These are phyloP conservation scores for Trialeurodes vaporariorum DNA, from an alignment of 1,140 invertebrate species.

Conservation along the genomic window DNA sequence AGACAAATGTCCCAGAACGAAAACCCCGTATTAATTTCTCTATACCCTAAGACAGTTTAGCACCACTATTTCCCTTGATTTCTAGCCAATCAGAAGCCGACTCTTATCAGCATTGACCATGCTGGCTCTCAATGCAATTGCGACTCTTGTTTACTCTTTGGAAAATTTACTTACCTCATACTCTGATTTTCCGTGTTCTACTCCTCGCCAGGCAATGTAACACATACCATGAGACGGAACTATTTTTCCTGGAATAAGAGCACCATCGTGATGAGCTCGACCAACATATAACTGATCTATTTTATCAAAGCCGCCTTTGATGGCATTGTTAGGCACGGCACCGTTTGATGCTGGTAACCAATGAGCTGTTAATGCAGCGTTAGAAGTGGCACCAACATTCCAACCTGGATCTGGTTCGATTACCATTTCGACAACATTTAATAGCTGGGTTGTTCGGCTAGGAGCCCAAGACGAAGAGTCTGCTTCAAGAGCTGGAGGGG, in stretches of 20 bases:
- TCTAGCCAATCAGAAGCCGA: too few relatives aligned
- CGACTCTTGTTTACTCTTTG: too few relatives aligned
- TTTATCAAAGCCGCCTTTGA: slow-evolving; percentile 56
- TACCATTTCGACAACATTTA: neutral
- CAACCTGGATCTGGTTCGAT: slow-evolving; percentile 14
- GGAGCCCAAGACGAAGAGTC: neutral
- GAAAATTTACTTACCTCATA: slow-evolving; percentile 63
- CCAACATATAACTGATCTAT: slow-evolving; percentile 61
- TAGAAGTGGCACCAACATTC: slow-evolving; percentile 8
- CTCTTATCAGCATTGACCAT: too few relatives aligned
- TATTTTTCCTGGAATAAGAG: slow-evolving; percentile 64
- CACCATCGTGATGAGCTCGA: slow-evolving; percentile 57
- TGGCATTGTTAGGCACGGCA: slow-evolving; percentile 53
- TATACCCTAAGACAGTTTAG: too few relatives aligned
- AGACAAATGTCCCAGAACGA: too few relatives aligned
- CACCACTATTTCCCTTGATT: too few relatives aligned
- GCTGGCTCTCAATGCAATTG: too few relatives aligned
- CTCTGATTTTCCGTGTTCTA: slow-evolving; percentile 54
- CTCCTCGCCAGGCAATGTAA: slow-evolving; percentile 66
- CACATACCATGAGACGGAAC: slow-evolving; percentile 54
- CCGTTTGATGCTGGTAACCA: slow-evolving; percentile 56
- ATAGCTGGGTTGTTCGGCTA: neutral
- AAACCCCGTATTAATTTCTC: too few relatives aligned
- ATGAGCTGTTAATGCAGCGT: slow-evolving; percentile 12
- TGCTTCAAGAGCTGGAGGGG: neutral